phyloP scores from a whole-genome alignment of 2,113 vertebrate genomes.

The Oenanthe oenanthe region DNA sequence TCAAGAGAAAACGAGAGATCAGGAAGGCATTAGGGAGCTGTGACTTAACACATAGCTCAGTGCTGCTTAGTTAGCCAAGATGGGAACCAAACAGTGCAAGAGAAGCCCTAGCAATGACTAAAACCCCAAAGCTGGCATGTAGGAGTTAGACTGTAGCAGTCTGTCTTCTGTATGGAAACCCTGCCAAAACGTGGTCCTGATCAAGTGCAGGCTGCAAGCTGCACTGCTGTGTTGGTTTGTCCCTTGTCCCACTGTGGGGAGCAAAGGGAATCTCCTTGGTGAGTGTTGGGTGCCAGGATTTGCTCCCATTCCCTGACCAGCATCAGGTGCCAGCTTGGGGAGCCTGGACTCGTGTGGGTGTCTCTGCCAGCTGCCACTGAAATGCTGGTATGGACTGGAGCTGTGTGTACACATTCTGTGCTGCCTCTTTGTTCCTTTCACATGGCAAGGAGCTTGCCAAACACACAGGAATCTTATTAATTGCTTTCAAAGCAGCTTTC shows the following conservation, averaged over 20 bases:
- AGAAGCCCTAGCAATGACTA: conserved; percentile 48
- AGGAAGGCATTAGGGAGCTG: neutral
- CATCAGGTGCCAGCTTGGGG: neutral
- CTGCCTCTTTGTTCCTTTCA: conserved; percentile 58
- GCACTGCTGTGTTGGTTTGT: neutral
- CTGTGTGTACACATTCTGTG: conserved; percentile 57
- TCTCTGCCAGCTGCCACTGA: conserved; percentile 40
- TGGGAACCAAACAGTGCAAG: neutral
- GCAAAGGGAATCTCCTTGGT: neutral
- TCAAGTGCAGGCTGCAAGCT: neutral
- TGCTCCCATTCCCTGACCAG: neutral
- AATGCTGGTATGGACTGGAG: conserved; percentile 54
- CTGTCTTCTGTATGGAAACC: neutral
- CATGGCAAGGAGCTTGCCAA: conserved; percentile 58
- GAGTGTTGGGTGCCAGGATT: neutral
- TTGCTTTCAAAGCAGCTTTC: conserved; percentile 28
- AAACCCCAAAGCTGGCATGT: conserved; percentile 34
- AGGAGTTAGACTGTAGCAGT: conserved; percentile 55
- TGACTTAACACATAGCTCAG: neutral
- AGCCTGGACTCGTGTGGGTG: neutral
- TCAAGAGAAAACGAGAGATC: neutral
- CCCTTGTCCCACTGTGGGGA: neutral
- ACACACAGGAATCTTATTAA: conserved; percentile 28
- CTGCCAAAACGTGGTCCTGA: conserved; percentile 12
- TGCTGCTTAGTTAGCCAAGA: neutral